A percentile compares a stretch with the other conserved stretches of the same genome.
These are phyloP conservation scores for Bruchidius siliquastri DNA, from an alignment of 2,888 invertebrate genomes.

Conservation along the genomic window DNA sequence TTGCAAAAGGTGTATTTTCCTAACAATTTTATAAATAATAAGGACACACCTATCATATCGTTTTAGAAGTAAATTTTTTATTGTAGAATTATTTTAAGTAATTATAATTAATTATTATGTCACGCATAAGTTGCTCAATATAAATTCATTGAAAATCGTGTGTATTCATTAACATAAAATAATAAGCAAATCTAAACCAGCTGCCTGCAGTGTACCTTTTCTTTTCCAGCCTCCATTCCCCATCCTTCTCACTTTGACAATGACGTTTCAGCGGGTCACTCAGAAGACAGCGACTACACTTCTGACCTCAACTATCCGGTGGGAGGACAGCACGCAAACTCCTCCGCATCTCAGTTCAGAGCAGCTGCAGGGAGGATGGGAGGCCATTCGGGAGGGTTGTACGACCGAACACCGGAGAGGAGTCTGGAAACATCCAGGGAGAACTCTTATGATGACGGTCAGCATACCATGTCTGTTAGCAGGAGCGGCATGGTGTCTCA, in stretches of 20 bases:
- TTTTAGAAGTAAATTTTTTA: no score
- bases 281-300: constrained; percentile 96
- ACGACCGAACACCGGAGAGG: constrained; percentile 74
- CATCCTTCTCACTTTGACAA: constrained; percentile 39
- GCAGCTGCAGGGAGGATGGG: constrained; percentile 52
- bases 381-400: constrained; percentile 28
- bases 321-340: constrained; percentile 82
- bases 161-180: no score
- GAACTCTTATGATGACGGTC: constrained; percentile 72
- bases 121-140: no score
- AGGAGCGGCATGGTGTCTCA: constrained; percentile 24
- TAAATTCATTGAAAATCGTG: no score
- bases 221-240: constrained; percentile 36
- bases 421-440: constrained; percentile 76
- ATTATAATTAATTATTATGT: no score
- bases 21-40: no score
- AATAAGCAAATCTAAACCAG: not conserved
- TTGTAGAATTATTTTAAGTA: no score
- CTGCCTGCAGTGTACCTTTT: constrained; percentile 5
- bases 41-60: no score
- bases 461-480: constrained; percentile 14
- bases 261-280: constrained; percentile 77
- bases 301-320: constrained; percentile 93
- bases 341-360: constrained; percentile 85
- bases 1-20: no score